Percentiles rank a stretch among this genome's conserved stretches.
phyloP scores from a whole-genome alignment of 2,888 invertebrate species.

The Xylota segnis region DNA sequence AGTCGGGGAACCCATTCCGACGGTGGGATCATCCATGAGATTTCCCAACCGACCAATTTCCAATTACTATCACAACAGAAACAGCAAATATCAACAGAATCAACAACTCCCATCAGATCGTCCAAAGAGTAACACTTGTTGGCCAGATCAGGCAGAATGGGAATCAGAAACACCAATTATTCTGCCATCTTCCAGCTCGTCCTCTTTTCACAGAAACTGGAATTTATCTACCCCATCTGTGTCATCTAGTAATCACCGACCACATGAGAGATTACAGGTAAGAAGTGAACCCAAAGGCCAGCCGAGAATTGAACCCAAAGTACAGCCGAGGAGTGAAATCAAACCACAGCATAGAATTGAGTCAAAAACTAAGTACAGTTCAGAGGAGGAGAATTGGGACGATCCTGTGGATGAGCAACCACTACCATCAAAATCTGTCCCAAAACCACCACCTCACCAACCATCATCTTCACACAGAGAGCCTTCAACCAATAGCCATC shows the following conservation, averaged over 20 bases:
- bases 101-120: conserved; percentile 17
- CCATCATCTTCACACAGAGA: conserved; percentile 48
- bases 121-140: conserved; percentile 12
- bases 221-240: conserved; percentile 25
- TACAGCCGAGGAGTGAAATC: conserved; percentile 25
- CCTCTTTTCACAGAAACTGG: conserved; percentile 28
- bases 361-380: conserved; percentile 20
- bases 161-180: not conserved
- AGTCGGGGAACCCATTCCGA: not conserved
- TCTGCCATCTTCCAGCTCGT: conserved; percentile 10
- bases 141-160: conserved; percentile 37
- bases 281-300: conserved; percentile 20
- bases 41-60: conserved; percentile 12
- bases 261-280: conserved; percentile 1
- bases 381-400: conserved; percentile 72
- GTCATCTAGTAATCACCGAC: conserved; percentile 15
- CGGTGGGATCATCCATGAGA: not conserved
- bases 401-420: conserved; percentile 32
- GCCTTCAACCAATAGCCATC: conserved; percentile 18
- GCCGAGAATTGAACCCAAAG: conserved; percentile 13
- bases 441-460: conserved; percentile 21
- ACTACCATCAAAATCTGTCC: not conserved
- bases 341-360: conserved; percentile 26
- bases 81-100: not conserved
- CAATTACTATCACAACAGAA: conserved; percentile 1